Evolutionary conservation across 2,797 vertebrate genomes (phyloP).

Genomic region (Sardinella longiceps): DNA sequence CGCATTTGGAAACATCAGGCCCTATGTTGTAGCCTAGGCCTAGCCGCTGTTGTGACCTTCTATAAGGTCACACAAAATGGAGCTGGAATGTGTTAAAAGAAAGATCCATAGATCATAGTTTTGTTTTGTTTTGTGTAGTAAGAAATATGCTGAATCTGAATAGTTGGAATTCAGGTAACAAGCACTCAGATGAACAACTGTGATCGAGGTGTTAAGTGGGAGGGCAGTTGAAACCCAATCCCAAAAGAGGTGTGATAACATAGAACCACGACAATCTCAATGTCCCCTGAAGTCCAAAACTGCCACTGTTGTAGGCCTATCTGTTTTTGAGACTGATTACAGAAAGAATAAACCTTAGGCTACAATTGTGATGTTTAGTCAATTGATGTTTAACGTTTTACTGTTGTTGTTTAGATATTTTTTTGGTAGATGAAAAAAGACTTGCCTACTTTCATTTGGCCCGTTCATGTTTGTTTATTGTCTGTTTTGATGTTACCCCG

Average conservation of each 20-base stretch:
- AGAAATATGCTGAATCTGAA: neutral
- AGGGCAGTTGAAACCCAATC: constrained; percentile 9
- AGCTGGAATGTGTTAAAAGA: neutral
- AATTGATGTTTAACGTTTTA: too few species aligned
- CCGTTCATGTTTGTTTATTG: neutral
- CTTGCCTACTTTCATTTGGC: neutral
- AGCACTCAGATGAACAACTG: neutral
- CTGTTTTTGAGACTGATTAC: neutral
- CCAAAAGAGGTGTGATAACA: neutral
- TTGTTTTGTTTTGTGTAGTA: neutral
- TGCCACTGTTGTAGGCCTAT: neutral
- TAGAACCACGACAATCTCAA: neutral
- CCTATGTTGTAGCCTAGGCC: too few species aligned
- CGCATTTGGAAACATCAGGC: too few species aligned
- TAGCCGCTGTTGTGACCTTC: too few species aligned
- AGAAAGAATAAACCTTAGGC: neutral
- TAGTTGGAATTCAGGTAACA: neutral
- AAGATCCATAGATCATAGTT: too few species aligned
- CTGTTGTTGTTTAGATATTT: neutral
- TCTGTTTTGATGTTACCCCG: neutral
- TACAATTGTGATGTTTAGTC: neutral
- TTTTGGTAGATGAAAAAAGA: neutral
- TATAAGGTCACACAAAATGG: too few species aligned
- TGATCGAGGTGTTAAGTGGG: neutral
- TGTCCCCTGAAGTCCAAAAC: neutral